These are phyloP conservation scores for Antitype chi DNA, from an alignment of 2,888 invertebrate genomes.

Conservation along the genomic window DNA sequence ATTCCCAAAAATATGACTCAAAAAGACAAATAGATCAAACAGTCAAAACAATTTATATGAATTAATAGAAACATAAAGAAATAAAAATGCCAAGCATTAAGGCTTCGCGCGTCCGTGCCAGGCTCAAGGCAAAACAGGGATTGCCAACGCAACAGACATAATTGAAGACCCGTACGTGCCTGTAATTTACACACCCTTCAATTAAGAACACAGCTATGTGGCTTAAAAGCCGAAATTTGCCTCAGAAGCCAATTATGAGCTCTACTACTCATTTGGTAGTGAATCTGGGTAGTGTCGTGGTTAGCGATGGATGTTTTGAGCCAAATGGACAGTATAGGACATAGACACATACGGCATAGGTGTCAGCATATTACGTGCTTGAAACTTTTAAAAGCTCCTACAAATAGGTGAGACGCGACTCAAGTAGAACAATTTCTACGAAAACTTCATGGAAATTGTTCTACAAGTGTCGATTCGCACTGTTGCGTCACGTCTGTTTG, in stretches of 20 bases:
- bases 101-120: not conserved
- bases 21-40: not conserved
- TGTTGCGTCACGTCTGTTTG: too few species aligned
- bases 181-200: not conserved
- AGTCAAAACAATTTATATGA: conserved; percentile 24
- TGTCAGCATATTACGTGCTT: not conserved
- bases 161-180: not conserved
- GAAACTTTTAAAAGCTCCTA: too few species aligned
- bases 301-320: not conserved
- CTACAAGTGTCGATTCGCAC: too few species aligned
- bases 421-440: too few species aligned
- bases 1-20: too few species aligned
- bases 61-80: conserved; percentile 45
- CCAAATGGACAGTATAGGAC: too few species aligned
- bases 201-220: not conserved
- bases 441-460: too few species aligned
- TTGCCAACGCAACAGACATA: not conserved
- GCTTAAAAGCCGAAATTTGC: not conserved
- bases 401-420: too few species aligned
- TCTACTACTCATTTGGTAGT: not conserved
- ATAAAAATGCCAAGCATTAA: too few species aligned
- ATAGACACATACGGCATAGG: too few species aligned
- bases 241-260: not conserved
- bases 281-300: not conserved
- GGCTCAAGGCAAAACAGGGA: not conserved